Evolutionary conservation across 53 echinoderm and acorn worm genomes (phyloP).

Genomic region (Hippasteria phrygiana): DNA sequence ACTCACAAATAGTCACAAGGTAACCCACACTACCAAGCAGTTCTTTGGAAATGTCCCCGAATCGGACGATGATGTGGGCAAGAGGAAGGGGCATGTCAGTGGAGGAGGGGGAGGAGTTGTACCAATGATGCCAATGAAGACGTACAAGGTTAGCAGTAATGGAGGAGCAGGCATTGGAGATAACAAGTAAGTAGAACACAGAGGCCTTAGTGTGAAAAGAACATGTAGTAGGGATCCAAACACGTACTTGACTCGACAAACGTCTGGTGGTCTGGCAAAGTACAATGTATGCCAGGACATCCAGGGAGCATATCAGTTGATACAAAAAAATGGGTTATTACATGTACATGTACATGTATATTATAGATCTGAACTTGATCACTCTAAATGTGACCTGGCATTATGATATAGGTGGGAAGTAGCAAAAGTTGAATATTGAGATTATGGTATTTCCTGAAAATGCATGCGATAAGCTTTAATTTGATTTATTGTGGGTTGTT

Average conservation of each 20-base stretch:
- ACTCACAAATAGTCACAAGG: slow-evolving; percentile 51
- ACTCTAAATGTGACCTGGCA: no score
- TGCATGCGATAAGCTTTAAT: no score
- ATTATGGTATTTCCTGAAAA: no score
- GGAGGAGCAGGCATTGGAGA: background rate
- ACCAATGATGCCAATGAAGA: slow-evolving; percentile 20
- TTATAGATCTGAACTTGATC: no score
- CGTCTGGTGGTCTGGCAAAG: no score
- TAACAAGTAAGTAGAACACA: slow-evolving; percentile 20
- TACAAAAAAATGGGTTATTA: no score
- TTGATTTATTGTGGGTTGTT: no score
- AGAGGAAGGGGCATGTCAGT: background rate
- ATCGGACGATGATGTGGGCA: background rate
- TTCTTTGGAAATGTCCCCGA: slow-evolving; percentile 43
- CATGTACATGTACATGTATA: no score
- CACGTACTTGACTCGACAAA: background rate
- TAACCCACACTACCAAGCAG: slow-evolving; percentile 91
- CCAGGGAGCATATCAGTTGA: no score
- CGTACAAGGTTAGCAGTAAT: slow-evolving; percentile 12
- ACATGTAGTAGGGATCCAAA: background rate
- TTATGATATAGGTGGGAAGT: no score
- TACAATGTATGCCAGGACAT: no score
- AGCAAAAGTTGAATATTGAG: no score
- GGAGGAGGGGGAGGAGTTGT: background rate
- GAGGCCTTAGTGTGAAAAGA: background rate